These are phyloP conservation scores for Spilosoma lubricipeda DNA, from an alignment of 2,888 invertebrate genomes.

Conservation along the genomic window DNA sequence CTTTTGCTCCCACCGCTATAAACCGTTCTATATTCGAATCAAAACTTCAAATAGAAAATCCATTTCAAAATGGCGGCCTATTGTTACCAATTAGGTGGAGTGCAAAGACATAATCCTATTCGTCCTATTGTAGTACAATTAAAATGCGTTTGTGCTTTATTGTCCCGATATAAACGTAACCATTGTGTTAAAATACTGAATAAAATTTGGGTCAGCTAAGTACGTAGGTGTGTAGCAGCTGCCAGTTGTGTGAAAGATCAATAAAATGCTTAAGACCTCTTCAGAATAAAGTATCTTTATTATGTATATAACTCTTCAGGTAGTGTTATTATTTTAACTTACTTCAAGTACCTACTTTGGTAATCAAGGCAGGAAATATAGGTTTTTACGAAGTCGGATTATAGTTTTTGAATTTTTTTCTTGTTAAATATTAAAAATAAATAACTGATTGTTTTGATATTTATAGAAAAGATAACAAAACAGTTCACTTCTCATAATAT, in stretches of 20 bases:
- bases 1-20: neutral
- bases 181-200: conserved; percentile 48
- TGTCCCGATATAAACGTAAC: conserved; percentile 56
- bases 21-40: conserved; percentile 32
- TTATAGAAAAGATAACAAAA: neutral
- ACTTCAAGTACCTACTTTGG: neutral
- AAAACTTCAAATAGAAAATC: conserved; percentile 60
- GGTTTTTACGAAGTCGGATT: no score
- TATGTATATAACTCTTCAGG: neutral
- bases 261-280: conserved; percentile 17
- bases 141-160: conserved; percentile 58
- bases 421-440: no score
- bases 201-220: conserved; percentile 50
- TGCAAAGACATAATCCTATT: conserved; percentile 70
- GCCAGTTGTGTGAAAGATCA: conserved; percentile 19
- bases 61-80: conserved; percentile 66
- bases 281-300: conserved; percentile 2
- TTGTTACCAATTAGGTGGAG: conserved; percentile 74
- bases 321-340: neutral
- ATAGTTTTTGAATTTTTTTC: no score
- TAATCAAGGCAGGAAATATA: neutral
- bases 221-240: conserved; percentile 29
- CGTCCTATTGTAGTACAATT: conserved; percentile 60
- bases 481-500: neutral
- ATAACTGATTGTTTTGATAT: neutral